A percentile compares a stretch with the other conserved stretches of the same genome.
These are phyloP conservation scores for Enteromius mattozi DNA, from an alignment of 2,797 vertebrate genomes.

Conservation along the genomic window DNA sequence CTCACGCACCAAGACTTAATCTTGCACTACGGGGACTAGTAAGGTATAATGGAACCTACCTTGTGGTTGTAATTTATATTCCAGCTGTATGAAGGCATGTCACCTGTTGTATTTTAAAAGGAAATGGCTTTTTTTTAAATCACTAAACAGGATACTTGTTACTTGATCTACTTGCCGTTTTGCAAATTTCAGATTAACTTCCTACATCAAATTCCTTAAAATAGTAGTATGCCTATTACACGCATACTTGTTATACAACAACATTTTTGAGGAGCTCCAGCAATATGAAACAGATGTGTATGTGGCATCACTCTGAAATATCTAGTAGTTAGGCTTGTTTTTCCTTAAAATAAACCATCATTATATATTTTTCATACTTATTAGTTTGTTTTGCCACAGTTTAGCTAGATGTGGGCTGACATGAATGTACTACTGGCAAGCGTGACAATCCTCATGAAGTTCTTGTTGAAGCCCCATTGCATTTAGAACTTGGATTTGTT, in stretches of 20 bases:
- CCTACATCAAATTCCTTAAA: background rate
- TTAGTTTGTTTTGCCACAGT: constrained; percentile 23
- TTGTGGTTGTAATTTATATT: constrained; percentile 24
- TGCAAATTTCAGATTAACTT: constrained; percentile 1
- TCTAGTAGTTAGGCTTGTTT: constrained; percentile 20
- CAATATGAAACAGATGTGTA: constrained; percentile 58
- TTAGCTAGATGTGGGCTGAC: constrained; percentile 13
- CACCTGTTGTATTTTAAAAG: constrained; percentile 29
- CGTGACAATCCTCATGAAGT: background rate
- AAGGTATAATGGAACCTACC: constrained; percentile 14
- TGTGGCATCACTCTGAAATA: constrained; percentile 26
- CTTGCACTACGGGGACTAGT: constrained; percentile 18
- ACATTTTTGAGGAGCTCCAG: constrained; percentile 16
- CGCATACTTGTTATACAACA: constrained; percentile 12
- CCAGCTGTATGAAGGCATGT: background rate
- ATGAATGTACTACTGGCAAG: constrained; percentile 4
- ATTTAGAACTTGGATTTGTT: constrained; percentile 24
- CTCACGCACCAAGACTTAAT: constrained; percentile 18
- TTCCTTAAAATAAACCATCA: constrained; percentile 35
- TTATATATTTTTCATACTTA: constrained; percentile 24
- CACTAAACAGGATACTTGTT: constrained; percentile 4
- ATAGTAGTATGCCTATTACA: constrained; percentile 9
- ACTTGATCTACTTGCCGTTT: background rate
- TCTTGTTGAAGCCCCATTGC: background rate
- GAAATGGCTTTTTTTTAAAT: constrained; percentile 3